Base-by-base conservation (phyloP, 2,888 invertebrate genomes). In the Linnaemya tessellans region DNA sequence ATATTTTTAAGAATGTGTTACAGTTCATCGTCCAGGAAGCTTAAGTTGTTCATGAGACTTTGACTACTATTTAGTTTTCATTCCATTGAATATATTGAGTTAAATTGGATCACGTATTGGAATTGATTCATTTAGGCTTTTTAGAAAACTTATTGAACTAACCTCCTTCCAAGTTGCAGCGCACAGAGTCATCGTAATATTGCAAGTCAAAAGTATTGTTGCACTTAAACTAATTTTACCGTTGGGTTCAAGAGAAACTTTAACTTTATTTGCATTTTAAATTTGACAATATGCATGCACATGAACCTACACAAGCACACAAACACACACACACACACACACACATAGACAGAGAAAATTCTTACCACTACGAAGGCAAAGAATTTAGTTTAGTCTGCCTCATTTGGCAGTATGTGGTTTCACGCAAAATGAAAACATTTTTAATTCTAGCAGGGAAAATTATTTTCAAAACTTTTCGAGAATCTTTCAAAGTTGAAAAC, bases 191-290 rank as follows among this genome's bases (percentile, higher is more conserved):
- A 54, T 75, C 68, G 67, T 68, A 30, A 30, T 30, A 30, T 30
- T 30, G 3, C 30, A 30, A 54, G 43, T 60, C 30, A 60, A 71
- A 78, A 68, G 60, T 62, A 74, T 73, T 60, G 77, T 78, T 84
- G 73, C 73, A 81, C 64, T 81, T 84, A 62, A 81, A 81, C 81
- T 78, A 78, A 81, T 84, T 81, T 84, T 81, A 81, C 84, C 80
- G 67, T 73, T 78, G 77, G 80, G 80, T 84, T 78, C 60, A 58
- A 46, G 46, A 62, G 58, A 71, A 78, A 73, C 77, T 84, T 80
- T 65, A 67, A 80, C 80, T 80, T 77, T 62, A 84, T 84, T 84
- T 81, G 84, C 84, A 84, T 81, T 81, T 81, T 81, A 84, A 73
- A 84, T 84, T 81, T 84, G 67, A 62, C 73, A 77, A 54, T 25